These are phyloP conservation scores for Macrosteles quadrilineatus DNA, from an alignment of 1,140 invertebrate species.

Conservation along the genomic window DNA sequence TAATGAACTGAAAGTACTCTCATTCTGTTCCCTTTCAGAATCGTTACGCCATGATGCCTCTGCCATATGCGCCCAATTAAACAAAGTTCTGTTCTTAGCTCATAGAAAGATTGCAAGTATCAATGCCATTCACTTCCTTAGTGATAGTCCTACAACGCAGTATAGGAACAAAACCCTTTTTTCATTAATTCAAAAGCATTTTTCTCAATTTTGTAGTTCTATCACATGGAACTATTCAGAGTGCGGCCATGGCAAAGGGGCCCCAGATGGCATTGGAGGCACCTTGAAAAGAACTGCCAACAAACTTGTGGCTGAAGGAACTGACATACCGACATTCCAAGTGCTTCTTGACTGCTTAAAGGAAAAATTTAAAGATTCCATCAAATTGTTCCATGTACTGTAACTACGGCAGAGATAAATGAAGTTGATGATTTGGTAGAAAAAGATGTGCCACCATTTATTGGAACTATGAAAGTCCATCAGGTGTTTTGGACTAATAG, in stretches of 20 bases:
- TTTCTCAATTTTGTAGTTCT: neutral
- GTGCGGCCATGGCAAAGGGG: slow-evolving; percentile 47
- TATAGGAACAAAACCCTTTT: slow-evolving; percentile 36
- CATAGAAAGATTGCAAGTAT: neutral
- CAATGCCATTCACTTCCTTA: slow-evolving; percentile 27
- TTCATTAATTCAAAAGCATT: neutral
- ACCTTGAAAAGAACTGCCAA: slow-evolving; percentile 49
- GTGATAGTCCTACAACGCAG: slow-evolving; percentile 29
- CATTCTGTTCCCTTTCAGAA: slow-evolving; percentile 48
- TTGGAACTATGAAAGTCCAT: slow-evolving; percentile 15
- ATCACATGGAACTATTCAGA: slow-evolving; percentile 47
- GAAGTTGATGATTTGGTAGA: slow-evolving; percentile 5
- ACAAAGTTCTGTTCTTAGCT: slow-evolving; percentile 40
- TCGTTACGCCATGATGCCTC: slow-evolving; percentile 45
- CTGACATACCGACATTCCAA: slow-evolving; percentile 31
- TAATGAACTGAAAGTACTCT: slow-evolving; percentile 36
- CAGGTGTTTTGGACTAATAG: slow-evolving; percentile 16
- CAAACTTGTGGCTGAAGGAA: slow-evolving; percentile 36
- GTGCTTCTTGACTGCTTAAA: neutral
- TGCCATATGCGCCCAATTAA: slow-evolving; percentile 47
- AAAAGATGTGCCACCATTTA: neutral
- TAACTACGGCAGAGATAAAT: neutral
- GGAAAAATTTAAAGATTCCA: neutral
- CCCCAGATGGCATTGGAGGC: slow-evolving; percentile 49
- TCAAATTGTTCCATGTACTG: neutral